Evolutionary conservation across 2,888 invertebrate species (phyloP).

Genomic region (Bombylius major): DNA sequence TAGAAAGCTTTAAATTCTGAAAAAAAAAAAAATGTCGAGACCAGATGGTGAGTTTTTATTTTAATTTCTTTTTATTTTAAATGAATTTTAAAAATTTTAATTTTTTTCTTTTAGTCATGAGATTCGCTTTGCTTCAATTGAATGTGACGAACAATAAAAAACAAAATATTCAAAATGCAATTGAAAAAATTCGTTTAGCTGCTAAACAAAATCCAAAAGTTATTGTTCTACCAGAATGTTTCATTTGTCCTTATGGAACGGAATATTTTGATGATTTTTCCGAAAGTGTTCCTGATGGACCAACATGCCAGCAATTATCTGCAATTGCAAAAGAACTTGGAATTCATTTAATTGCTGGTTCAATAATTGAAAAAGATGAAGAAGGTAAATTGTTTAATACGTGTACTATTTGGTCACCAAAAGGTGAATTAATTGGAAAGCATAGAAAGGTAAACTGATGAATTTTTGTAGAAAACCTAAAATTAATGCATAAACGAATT

Average conservation of each 20-base stretch:
- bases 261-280: slow-evolving; percentile 75
- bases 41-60: too few relatives aligned
- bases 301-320: slow-evolving; percentile 58
- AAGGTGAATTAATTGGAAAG: slow-evolving; percentile 64
- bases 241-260: slow-evolving; percentile 89
- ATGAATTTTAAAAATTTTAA: too few relatives aligned
- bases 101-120: background rate
- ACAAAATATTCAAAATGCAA: slow-evolving; percentile 61
- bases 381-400: slow-evolving; percentile 61
- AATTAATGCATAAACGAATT: too few relatives aligned
- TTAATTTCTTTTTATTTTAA: too few relatives aligned
- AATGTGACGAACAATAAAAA: slow-evolving; percentile 61
- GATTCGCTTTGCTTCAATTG: slow-evolving; percentile 70
- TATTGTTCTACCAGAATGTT: slow-evolving; percentile 73
- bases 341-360: slow-evolving; percentile 78
- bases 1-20: too few relatives aligned
- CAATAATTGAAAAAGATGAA: slow-evolving; percentile 68
- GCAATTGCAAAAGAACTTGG: slow-evolving; percentile 60
- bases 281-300: slow-evolving; percentile 68
- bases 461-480: too few relatives aligned
- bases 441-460: slow-evolving; percentile 60
- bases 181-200: slow-evolving; percentile 57
- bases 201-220: slow-evolving; percentile 49
- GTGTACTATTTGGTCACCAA: slow-evolving; percentile 70
- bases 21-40: too few relatives aligned